Conservation (phyloP, 2,113 vertebrate genomes). For the Archocentrus centrarchus region DNA sequence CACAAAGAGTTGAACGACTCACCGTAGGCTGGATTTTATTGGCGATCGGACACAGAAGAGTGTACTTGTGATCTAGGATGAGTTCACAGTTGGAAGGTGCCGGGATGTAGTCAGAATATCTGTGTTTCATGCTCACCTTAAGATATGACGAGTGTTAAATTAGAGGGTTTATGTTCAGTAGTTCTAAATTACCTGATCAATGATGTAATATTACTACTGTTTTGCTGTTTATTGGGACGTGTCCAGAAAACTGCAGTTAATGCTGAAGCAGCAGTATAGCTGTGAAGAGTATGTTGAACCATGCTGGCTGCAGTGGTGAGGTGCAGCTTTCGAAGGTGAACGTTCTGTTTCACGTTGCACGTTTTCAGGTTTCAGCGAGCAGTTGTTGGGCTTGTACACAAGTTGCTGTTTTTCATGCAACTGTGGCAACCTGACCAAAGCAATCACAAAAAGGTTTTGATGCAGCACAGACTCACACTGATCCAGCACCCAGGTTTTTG, state of each 20-base stretch:
- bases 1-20: not conserved
- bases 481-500: not conserved
- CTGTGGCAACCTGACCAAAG: no score
- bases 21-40: not conserved
- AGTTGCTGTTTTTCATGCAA: no score
- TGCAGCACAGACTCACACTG: not conserved
- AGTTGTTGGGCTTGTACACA: no score
- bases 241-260: not conserved
- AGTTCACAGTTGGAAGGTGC: conserved; percentile 4
- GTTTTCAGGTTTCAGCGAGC: no score
- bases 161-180: not conserved
- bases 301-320: not conserved
- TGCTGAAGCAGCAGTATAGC: not conserved
- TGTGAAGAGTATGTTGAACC: not conserved
- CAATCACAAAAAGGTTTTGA: no score
- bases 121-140: not conserved
- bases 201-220: not conserved
- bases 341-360: not conserved
- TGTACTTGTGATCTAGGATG: not conserved
- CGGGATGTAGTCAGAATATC: not conserved
- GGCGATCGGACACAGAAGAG: not conserved
- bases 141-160: not conserved
- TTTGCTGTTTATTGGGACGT: no score
- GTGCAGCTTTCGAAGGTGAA: not conserved
- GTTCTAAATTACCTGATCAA: not conserved